phyloP scores from a whole-genome alignment of 2,113 vertebrate genomes.

The Sinocyclocheilus maitianheensis region DNA sequence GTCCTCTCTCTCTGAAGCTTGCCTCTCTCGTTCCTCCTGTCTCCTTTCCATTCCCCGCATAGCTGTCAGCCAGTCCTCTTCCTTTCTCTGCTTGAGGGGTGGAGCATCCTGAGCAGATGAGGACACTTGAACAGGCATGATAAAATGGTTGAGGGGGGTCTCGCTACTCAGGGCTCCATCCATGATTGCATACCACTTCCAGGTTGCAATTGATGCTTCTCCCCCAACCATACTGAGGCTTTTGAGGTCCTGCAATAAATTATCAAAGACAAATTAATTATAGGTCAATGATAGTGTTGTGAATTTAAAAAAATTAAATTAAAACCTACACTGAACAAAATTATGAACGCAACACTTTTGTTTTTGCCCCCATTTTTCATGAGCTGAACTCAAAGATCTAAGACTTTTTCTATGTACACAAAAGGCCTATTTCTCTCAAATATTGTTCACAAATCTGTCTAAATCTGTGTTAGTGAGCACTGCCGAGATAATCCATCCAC shows the following conservation, averaged over 20 bases:
- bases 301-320: too few relatives aligned
- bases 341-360: too few relatives aligned
- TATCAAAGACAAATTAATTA: background rate
- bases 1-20: constrained; percentile 38
- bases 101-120: constrained; percentile 39
- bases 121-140: constrained; percentile 20
- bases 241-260: constrained; percentile 50
- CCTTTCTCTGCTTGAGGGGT: constrained; percentile 41
- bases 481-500: too few relatives aligned
- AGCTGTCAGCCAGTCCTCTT: constrained; percentile 38
- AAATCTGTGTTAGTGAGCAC: too few relatives aligned
- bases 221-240: constrained; percentile 41
- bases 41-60: constrained; percentile 45
- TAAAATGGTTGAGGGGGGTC: constrained; percentile 16
- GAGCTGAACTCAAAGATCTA: too few relatives aligned
- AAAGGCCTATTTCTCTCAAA: too few relatives aligned
- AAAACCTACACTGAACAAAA: too few relatives aligned
- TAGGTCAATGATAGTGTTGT: background rate
- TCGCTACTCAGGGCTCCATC: constrained; percentile 48
- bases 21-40: constrained; percentile 53
- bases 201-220: constrained; percentile 7
- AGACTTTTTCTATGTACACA: too few relatives aligned
- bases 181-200: constrained; percentile 55
- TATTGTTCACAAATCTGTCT: too few relatives aligned
- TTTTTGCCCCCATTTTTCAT: too few relatives aligned